Evolutionary conservation across 2,113 vertebrate species (phyloP).

Genomic region (Kobus ellipsiprymnus): DNA sequence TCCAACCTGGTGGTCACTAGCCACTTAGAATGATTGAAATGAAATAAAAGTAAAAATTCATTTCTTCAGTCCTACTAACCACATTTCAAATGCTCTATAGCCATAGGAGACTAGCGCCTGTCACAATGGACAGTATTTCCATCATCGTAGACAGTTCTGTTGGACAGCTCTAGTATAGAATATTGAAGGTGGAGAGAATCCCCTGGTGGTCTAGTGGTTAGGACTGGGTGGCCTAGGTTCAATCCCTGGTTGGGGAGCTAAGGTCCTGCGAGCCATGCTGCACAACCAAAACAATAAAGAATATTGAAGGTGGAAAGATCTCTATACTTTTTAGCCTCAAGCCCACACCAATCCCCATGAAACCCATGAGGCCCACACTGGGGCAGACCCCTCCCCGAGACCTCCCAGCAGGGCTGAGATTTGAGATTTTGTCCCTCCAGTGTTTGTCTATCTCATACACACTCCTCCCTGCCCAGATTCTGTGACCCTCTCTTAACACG

Average conservation of each 20-base stretch:
- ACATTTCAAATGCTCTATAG: not conserved
- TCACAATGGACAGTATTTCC: not conserved
- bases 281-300: not conserved
- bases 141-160: not conserved
- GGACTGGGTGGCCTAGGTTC: not conserved
- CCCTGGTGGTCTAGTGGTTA: not conserved
- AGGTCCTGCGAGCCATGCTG: not conserved
- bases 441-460: not conserved
- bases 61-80: too few relatives aligned
- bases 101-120: not conserved
- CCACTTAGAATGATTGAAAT: not conserved
- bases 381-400: not conserved
- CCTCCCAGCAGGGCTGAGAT: not conserved
- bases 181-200: not conserved
- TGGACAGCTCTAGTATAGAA: not conserved
- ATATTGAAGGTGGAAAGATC: not conserved
- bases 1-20: not conserved
- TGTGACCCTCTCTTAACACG: not conserved
- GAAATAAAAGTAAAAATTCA: not conserved
- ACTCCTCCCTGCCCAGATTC: not conserved
- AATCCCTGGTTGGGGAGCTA: not conserved
- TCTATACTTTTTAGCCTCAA: not conserved
- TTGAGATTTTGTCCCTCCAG: not conserved
- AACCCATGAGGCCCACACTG: rapidly evolving
- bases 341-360: not conserved